phyloP scores from a whole-genome alignment of 2,888 invertebrate species.

The Lasioglossum lativentre region DNA sequence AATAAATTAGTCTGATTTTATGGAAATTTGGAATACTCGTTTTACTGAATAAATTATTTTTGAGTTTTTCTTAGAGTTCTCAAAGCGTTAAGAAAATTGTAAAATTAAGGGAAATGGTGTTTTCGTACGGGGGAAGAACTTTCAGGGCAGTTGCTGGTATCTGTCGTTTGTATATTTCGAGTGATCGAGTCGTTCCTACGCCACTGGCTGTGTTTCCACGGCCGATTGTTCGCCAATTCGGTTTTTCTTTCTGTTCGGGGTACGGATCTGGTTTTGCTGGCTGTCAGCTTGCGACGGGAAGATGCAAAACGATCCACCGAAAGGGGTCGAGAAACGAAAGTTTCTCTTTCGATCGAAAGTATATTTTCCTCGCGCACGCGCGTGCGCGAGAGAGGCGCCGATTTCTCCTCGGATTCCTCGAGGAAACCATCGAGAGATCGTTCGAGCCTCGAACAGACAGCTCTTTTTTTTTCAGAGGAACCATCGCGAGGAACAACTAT shows the following conservation, averaged over 20 bases:
- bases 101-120: not conserved
- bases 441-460: not conserved
- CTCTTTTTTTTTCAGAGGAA: not conserved
- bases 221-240: not conserved
- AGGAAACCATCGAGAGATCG: not conserved
- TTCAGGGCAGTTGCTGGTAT: not conserved
- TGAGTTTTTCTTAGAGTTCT: no score
- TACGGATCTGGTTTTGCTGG: not conserved
- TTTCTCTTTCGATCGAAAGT: not conserved
- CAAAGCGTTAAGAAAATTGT: no score
- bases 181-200: slow-evolving; percentile 52
- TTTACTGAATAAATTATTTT: no score
- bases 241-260: not conserved
- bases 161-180: slow-evolving; percentile 1
- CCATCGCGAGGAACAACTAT: not conserved
- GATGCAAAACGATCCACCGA: slow-evolving; percentile 25
- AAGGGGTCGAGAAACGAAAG: not conserved
- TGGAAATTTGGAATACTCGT: no score
- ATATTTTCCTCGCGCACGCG: not conserved
- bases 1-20: not conserved
- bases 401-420: not conserved
- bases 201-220: slow-evolving; percentile 43
- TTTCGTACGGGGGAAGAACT: not conserved
- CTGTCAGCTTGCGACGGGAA: slow-evolving; percentile 27
- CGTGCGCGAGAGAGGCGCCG: not conserved